Base-by-base conservation (phyloP, 2,113 vertebrate genomes). In the Clinocottus analis region DNA sequence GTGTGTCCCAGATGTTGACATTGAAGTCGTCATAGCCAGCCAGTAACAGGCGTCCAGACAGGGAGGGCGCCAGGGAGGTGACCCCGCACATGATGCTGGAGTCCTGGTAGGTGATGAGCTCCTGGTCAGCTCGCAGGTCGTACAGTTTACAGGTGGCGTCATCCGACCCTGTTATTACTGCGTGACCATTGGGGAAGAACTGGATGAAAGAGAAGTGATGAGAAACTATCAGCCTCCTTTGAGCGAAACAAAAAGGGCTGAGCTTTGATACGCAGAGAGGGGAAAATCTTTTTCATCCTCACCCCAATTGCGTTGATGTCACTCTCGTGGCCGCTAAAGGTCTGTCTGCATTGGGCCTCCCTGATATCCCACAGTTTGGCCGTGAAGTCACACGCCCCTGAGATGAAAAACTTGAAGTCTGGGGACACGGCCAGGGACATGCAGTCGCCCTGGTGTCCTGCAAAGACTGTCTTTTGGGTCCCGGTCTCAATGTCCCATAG, bases 401-500 rank as follows among this genome's bases (percentile, higher is more conserved):
- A 99, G 87, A 98, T 94, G 89, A 99, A 99, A 45, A 96, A 95
- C 21, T 97, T 97, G 85, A 96, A 97, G 93, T 99, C 97, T 11
- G 97, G 98, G 55, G 98, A 96, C 78, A 99, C 95, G 0, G 94
- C 97, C 90, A 99, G 90, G 63, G 97, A 98, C 98, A 99, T 99
- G 83, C 97, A 98, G 93, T 99, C 98, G 33, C 98, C 97, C 0
- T 97, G 96, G 87, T 99, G 98, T 49, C 98, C 98, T 7, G 95
- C 45, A 73, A 97, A 99, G 43, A 96, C 85, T 0, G 96, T 97
- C 95, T 99, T 99, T 91, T 97, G 95, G 84, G 96, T 96, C 29
- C 97, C 98, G 0, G 98, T 99, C 93, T 99, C 98, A 3, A 99
- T 97, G 92, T 99, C 98, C 98, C 98, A 99, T 72, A 99, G 94